Evolutionary conservation across 2,888 invertebrate genomes (phyloP).

Genomic region (Mimachlamys varia): DNA sequence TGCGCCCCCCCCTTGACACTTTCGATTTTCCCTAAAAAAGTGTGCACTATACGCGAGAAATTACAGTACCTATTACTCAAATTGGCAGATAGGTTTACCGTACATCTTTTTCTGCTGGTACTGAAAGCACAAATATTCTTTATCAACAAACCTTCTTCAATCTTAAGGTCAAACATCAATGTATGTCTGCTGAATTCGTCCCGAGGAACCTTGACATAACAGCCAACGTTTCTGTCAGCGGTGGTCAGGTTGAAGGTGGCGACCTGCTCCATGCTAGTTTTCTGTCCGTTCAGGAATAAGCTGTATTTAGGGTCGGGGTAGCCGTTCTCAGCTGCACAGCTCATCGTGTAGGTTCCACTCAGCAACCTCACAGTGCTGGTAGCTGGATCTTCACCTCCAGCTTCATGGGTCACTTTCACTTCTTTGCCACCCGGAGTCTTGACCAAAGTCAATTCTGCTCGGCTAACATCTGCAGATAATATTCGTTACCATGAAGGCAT

Average conservation of each 20-base stretch:
- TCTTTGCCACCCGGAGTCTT: background rate
- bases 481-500: background rate
- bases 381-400: background rate
- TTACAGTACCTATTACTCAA: background rate
- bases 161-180: background rate
- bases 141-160: background rate
- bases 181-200: background rate
- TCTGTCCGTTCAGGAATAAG: background rate
- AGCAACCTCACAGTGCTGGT: background rate
- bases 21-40: too few relatives aligned
- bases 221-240: background rate
- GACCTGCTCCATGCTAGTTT: background rate
- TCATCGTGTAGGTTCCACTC: background rate
- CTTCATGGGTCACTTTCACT: background rate
- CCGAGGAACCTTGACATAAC: background rate
- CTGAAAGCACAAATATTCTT: too few relatives aligned
- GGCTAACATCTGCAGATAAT: background rate
- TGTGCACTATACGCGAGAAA: too few relatives aligned
- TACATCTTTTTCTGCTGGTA: too few relatives aligned
- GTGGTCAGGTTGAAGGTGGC: background rate
- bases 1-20: too few relatives aligned
- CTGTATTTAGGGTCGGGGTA: background rate
- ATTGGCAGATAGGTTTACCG: too few relatives aligned
- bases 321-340: background rate
- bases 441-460: background rate